A percentile compares a stretch with the other conserved stretches of the same genome.
Evolutionary conservation across 2,888 invertebrate species (phyloP).

Genomic region (Lasioglossum leucozonium): DNA sequence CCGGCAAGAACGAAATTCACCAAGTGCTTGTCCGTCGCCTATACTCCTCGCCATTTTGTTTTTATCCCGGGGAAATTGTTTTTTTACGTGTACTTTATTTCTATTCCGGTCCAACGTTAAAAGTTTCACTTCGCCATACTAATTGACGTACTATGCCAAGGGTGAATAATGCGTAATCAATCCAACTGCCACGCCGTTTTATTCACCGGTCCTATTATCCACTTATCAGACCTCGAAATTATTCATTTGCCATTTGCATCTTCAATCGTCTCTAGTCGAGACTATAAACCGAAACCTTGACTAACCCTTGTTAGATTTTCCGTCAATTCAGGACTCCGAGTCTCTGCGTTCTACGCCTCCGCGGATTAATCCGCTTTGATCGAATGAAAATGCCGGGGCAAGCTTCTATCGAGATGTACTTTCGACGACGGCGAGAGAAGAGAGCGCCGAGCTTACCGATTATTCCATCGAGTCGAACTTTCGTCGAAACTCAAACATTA

Average conservation of each 20-base stretch:
- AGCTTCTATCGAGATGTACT: not conserved
- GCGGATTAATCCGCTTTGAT: not conserved
- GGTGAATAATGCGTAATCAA: not conserved
- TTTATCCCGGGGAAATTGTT: not conserved
- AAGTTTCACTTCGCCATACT: not conserved
- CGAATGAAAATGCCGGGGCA: not conserved
- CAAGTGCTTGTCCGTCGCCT: conserved; percentile 37
- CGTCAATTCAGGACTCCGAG: not conserved
- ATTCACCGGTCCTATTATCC: not conserved
- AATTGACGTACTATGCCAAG: not conserved
- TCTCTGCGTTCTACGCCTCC: not conserved
- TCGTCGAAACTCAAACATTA: not conserved
- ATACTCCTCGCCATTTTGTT: conserved; percentile 34
- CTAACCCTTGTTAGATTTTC: not conserved
- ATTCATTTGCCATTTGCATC: conserved; percentile 31
- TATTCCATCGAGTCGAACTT: not conserved
- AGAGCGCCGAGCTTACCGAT: not conserved
- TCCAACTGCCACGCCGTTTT: not conserved
- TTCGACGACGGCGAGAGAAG: too few relatives aligned
- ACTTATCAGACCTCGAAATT: conserved; percentile 20
- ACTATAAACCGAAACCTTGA: not conserved
- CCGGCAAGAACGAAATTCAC: conserved; percentile 60
- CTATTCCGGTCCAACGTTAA: too few relatives aligned
- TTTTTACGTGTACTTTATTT: too few relatives aligned
- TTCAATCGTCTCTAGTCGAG: conserved; percentile 13